phyloP scores from a whole-genome alignment of 2,888 invertebrate genomes.

The Hirtodrosophila cameraria region DNA sequence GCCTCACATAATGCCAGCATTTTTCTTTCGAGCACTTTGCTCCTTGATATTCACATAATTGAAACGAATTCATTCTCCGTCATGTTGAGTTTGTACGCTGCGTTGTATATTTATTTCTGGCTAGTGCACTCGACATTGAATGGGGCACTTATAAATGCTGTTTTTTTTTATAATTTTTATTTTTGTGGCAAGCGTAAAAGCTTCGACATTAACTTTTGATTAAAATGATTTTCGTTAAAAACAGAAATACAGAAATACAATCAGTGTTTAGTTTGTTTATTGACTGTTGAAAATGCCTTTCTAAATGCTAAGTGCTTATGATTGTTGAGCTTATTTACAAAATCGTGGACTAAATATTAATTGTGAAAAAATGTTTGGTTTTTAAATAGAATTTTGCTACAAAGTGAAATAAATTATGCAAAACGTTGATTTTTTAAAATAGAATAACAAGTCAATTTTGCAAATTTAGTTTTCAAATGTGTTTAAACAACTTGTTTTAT shows the following conservation, averaged over 20 bases:
- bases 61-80: constrained; percentile 57
- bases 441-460: no score
- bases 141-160: constrained; percentile 6
- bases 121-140: constrained; percentile 17
- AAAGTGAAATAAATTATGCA: no score
- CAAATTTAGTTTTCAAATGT: no score
- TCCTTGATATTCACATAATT: constrained; percentile 50
- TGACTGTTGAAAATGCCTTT: not conserved
- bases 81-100: constrained; percentile 4
- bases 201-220: constrained; percentile 14
- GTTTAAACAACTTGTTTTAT: no score
- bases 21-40: constrained; percentile 30
- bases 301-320: constrained; percentile 22
- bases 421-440: no score
- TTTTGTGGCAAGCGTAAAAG: constrained; percentile 6
- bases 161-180: not conserved
- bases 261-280: constrained; percentile 10
- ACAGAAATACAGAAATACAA: constrained; percentile 11
- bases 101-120: constrained; percentile 34
- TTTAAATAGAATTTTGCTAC: no score
- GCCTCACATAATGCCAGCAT: constrained; percentile 22
- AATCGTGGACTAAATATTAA: constrained; percentile 13
- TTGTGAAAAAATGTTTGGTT: constrained; percentile 1
- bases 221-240: constrained; percentile 8
- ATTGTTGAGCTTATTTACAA: constrained; percentile 7